These are phyloP conservation scores for Plemyria rubiginata DNA, from an alignment of 2,888 invertebrate species.

Conservation along the genomic window DNA sequence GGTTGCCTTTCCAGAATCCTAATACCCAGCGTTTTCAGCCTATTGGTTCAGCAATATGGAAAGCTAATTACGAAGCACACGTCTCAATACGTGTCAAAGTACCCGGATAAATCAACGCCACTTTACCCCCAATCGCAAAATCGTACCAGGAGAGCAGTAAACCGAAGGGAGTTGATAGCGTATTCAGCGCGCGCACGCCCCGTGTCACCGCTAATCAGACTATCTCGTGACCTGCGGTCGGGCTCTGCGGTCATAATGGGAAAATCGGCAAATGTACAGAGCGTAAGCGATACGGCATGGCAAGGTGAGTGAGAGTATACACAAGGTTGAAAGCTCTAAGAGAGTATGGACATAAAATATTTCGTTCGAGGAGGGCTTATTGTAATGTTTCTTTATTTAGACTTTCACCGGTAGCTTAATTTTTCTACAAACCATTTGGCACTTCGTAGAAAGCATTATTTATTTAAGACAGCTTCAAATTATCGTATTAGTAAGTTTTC, in stretches of 20 bases:
- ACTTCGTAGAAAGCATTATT: no score
- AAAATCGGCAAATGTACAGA: constrained; percentile 39
- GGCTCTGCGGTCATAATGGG: constrained; percentile 47
- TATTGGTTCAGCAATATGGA: background rate
- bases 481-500: background rate
- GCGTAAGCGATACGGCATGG: constrained; percentile 35
- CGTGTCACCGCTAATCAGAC: constrained; percentile 69
- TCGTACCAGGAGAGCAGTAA: constrained; percentile 40
- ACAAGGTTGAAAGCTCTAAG: constrained; percentile 13
- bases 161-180: constrained; percentile 46
- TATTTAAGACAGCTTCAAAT: background rate
- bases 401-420: no score
- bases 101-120: constrained; percentile 27
- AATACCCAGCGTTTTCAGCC: background rate
- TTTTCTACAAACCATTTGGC: no score
- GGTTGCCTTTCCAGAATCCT: background rate
- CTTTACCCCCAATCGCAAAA: constrained; percentile 22
- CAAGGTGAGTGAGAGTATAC: constrained; percentile 5
- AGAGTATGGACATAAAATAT: constrained; percentile 2
- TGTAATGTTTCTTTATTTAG: background rate
- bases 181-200: constrained; percentile 52
- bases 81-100: constrained; percentile 25
- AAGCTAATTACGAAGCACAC: constrained; percentile 8
- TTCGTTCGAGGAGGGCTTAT: background rate
- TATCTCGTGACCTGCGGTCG: constrained; percentile 61